Conservation (phyloP, 2,113 vertebrate genomes). For the Empidonax alnorum region DNA sequence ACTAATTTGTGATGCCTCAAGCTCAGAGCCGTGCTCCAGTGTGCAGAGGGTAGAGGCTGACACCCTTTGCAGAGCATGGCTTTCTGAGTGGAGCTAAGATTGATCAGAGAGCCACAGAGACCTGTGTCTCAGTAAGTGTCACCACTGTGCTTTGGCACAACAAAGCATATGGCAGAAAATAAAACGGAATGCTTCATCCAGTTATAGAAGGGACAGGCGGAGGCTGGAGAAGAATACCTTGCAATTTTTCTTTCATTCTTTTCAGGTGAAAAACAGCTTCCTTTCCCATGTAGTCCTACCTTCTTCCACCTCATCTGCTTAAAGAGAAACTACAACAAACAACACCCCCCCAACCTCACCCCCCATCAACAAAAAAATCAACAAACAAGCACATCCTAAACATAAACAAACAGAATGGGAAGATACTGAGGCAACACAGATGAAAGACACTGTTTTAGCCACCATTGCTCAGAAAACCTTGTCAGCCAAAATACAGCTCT, state of each 20-base stretch:
- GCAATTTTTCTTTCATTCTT: not conserved
- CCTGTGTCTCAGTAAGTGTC: not conserved
- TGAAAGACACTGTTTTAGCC: not conserved
- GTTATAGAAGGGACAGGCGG: not conserved
- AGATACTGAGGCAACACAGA: not conserved
- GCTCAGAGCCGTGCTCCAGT: not conserved
- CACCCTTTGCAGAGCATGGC: too few relatives aligned
- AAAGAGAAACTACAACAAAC: not conserved
- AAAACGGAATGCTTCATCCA: not conserved
- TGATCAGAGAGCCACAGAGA: not conserved
- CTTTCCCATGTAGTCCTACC: not conserved
- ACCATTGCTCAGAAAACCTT: not conserved
- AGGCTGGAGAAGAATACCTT: not conserved
- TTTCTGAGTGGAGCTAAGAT: not conserved
- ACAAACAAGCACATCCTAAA: not conserved
- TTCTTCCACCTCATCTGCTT: not conserved
- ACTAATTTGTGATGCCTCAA: not conserved
- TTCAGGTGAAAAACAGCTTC: not conserved
- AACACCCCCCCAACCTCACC: not conserved
- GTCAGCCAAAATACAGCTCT: not conserved
- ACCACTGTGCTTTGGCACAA: not conserved
- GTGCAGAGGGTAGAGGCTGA: not conserved
- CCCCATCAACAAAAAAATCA: not conserved
- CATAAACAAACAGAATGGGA: not conserved
- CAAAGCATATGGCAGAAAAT: not conserved